Conservation (phyloP, 2,797 vertebrate genomes). For the Cygnus olor region DNA sequence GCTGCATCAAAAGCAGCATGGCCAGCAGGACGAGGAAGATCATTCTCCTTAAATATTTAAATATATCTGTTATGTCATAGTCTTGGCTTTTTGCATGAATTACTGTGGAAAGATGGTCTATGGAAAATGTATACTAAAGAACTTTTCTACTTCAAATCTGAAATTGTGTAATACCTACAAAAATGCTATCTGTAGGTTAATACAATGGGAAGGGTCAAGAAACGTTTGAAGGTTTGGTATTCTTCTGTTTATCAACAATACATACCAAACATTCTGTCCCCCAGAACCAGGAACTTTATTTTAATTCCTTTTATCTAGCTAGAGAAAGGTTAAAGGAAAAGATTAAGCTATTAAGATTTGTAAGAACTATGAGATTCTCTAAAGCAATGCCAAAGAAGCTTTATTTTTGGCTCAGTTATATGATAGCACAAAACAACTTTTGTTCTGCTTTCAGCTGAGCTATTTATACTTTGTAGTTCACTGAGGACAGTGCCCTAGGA, state of each 20-base stretch:
- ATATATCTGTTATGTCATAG: neutral
- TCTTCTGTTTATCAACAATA: constrained; percentile 25
- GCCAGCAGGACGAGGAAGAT: no score
- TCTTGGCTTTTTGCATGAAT: neutral
- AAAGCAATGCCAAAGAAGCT: constrained; percentile 44
- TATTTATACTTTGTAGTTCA: constrained; percentile 54
- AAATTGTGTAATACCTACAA: constrained; percentile 2
- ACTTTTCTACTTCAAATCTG: neutral
- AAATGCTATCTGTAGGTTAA: neutral
- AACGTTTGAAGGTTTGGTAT: constrained; percentile 27
- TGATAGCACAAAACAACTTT: constrained; percentile 30
- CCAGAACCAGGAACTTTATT: constrained; percentile 45
- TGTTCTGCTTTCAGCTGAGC: constrained; percentile 32
- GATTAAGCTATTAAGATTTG: constrained; percentile 57
- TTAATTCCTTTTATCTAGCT: constrained; percentile 61
- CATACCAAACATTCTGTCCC: constrained; percentile 19
- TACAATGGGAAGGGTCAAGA: constrained; percentile 13
- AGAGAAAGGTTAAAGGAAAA: constrained; percentile 52
- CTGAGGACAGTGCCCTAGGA: constrained; percentile 18
- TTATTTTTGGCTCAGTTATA: constrained; percentile 55
- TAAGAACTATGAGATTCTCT: constrained; percentile 39
- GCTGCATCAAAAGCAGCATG: no score
- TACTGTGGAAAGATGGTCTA: neutral
- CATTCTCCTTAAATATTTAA: neutral
- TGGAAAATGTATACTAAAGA: neutral